phyloP scores from a whole-genome alignment of 2,797 vertebrate species.

The Borostomias antarcticus region DNA sequence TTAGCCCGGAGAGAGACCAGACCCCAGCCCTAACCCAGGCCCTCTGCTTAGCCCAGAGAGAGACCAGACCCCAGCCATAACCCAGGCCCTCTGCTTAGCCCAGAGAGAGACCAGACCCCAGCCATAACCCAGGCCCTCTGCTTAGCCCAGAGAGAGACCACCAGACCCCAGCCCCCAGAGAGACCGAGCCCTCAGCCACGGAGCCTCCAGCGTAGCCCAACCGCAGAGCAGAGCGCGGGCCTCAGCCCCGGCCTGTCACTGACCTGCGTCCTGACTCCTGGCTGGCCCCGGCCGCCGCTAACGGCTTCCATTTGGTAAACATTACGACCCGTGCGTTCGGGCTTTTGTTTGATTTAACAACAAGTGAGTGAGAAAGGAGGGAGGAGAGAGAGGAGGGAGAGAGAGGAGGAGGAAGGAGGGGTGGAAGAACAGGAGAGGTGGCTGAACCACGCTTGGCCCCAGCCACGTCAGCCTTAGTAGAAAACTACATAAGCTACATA shows the following conservation, averaged over 20 bases:
- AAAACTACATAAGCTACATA: conserved; percentile 21
- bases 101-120: too few relatives aligned
- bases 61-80: too few relatives aligned
- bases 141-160: too few relatives aligned
- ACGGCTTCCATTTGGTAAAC: conserved; percentile 55
- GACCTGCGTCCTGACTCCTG: conserved; percentile 63
- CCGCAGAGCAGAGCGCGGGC: too few relatives aligned
- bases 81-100: too few relatives aligned
- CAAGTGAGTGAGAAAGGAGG: conserved; percentile 17
- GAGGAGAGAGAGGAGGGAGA: conserved; percentile 19
- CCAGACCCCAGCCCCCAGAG: too few relatives aligned
- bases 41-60: too few relatives aligned
- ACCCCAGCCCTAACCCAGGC: too few relatives aligned
- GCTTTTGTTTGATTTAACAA: conserved; percentile 50
- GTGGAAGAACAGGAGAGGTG: conserved; percentile 34
- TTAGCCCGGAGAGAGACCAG: too few relatives aligned
- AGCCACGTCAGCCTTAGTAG: conserved; percentile 33
- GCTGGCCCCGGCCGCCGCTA: conserved; percentile 43
- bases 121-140: conserved; percentile 26
- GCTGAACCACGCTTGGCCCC: conserved; percentile 38
- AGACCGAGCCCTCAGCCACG: too few relatives aligned
- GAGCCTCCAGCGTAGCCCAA: too few relatives aligned
- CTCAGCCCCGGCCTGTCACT: too few relatives aligned
- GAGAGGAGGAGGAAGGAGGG: conserved; percentile 20
- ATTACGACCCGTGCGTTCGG: conserved; percentile 46